These are phyloP conservation scores for Spatulosminthurus flaviceps DNA, from an alignment of 2,888 invertebrate genomes.

Conservation along the genomic window DNA sequence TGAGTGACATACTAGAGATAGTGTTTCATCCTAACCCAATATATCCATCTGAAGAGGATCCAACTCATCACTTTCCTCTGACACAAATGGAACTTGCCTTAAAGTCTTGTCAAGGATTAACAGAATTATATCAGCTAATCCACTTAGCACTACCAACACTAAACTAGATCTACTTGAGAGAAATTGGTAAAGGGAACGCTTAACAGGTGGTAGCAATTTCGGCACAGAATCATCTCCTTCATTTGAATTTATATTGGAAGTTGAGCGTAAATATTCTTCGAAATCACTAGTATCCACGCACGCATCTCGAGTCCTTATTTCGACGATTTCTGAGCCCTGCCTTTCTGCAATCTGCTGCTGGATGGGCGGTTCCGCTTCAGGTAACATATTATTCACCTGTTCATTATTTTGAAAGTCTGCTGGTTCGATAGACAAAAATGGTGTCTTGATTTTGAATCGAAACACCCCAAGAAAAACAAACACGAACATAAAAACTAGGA, in stretches of 20 bases:
- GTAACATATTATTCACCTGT: constrained; percentile 20
- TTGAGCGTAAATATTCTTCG: constrained; percentile 54
- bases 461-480: constrained; percentile 53
- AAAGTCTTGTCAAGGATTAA: constrained; percentile 34
- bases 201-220: neutral
- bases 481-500: constrained; percentile 50
- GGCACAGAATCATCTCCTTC: neutral
- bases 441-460: constrained; percentile 54
- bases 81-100: constrained; percentile 33
- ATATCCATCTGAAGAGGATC: constrained; percentile 14
- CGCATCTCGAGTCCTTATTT: constrained; percentile 54
- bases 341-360: constrained; percentile 42
- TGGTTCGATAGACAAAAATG: constrained; percentile 58
- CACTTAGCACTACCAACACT: constrained; percentile 22
- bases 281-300: constrained; percentile 60
- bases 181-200: neutral
- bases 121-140: neutral
- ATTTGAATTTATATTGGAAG: neutral
- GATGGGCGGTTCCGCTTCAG: neutral
- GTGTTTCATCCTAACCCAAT: neutral
- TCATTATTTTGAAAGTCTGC: constrained; percentile 16
- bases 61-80: neutral
- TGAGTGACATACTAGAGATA: neutral
- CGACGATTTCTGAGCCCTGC: constrained; percentile 47
- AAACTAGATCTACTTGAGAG: constrained; percentile 1